Evolutionary conservation across 2,888 invertebrate species (phyloP).

Genomic region (Iphiclides podalirius): DNA sequence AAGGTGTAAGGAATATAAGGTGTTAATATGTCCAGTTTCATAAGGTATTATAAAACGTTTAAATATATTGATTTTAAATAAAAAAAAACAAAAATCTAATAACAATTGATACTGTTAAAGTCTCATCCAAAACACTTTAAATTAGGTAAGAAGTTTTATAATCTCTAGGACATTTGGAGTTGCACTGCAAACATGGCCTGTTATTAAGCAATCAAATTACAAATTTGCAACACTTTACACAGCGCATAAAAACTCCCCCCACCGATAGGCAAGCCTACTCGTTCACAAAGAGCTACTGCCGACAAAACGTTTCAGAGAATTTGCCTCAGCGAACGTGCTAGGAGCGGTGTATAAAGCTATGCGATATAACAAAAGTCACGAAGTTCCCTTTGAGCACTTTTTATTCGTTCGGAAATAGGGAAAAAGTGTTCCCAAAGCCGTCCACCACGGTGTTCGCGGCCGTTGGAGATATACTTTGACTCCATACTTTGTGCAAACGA

Average conservation of each 20-base stretch:
- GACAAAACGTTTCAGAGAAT: constrained; percentile 44
- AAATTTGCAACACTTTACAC: constrained; percentile 7
- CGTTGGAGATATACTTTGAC: constrained; percentile 61
- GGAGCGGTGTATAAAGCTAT: constrained; percentile 49
- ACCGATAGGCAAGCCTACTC: constrained; percentile 16
- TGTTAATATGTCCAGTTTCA: too few relatives aligned
- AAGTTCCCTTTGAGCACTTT: constrained; percentile 66
- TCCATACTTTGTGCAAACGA: constrained; percentile 75
- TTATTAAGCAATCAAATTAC: not conserved
- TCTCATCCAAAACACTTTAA: too few relatives aligned
- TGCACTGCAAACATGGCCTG: too few relatives aligned
- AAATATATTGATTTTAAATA: too few relatives aligned
- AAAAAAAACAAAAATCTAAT: too few relatives aligned
- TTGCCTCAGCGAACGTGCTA: constrained; percentile 34
- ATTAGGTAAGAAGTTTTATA: too few relatives aligned
- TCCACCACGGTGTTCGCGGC: constrained; percentile 58
- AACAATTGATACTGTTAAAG: too few relatives aligned
- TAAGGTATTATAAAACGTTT: too few relatives aligned
- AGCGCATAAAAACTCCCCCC: constrained; percentile 7
- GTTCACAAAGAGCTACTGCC: constrained; percentile 26
- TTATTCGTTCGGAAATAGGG: constrained; percentile 72
- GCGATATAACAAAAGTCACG: constrained; percentile 72
- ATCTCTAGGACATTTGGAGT: too few relatives aligned
- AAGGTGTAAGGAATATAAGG: too few relatives aligned
- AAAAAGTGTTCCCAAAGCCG: constrained; percentile 72